Base-by-base conservation (phyloP, 2,888 invertebrate genomes). In the Pyralis farinalis region DNA sequence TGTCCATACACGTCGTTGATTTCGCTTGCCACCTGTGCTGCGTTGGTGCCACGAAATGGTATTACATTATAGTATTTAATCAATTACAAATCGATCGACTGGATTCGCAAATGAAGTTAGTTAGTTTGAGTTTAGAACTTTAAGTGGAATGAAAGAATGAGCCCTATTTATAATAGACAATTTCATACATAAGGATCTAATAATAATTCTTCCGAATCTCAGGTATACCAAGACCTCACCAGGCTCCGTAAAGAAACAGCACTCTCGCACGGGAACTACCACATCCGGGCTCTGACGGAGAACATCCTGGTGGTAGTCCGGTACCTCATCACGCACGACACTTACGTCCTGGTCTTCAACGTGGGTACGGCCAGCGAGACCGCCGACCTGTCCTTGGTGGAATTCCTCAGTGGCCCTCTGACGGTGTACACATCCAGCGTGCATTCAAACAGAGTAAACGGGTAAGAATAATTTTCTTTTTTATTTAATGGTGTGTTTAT, bases 151-250 rank as follows among this genome's bases (percentile, higher is more conserved):
- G n/a, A n/a, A n/a, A n/a, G n/a, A n/a, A n/a, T n/a, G n/a, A n/a
- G n/a, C n/a, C n/a, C n/a, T n/a, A n/a, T n/a, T n/a, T n/a, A n/a
- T n/a, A n/a, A n/a, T n/a, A n/a, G n/a, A n/a, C n/a, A n/a, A n/a
- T n/a, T n/a, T n/a, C n/a, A n/a, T n/a, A n/a, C n/a, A n/a, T n/a
- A n/a, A n/a, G n/a, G n/a, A n/a, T n/a, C n/a, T n/a, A n/a, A n/a
- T n/a, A n/a, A n/a, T n/a, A n/a, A n/a, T n/a, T n/a, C n/a, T n/a
- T n/a, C n/a, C n/a, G n/a, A n/a, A n/a, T n/a, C 16, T 16, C 50
- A 85, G 84, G 79, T 93, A 0, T 93, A 92, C 54, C 91, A 91
- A 58, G 69, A 71, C 0, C 56, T 93, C 40, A 81, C 87, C 0
- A 55, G 66, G 1, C 67, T 92, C 0, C 90, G 92, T 34, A 75